These are phyloP conservation scores for Perca schrenkii DNA, from an alignment of 2,113 vertebrate species.

Conservation along the genomic window DNA sequence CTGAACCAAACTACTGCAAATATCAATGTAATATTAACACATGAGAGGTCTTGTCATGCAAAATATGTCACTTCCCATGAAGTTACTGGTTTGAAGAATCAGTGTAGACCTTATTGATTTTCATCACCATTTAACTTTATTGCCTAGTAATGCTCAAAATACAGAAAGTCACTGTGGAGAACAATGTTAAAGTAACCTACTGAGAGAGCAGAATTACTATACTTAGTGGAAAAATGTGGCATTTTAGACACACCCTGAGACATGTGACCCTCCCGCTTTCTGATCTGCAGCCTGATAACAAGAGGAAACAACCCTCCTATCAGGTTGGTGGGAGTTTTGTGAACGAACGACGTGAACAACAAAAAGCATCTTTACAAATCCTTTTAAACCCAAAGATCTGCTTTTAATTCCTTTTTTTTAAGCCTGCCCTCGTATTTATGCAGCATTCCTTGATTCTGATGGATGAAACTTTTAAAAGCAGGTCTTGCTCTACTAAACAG, in stretches of 20 bases:
- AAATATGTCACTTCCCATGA: not conserved
- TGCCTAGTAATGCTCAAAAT: not conserved
- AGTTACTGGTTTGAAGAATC: not conserved
- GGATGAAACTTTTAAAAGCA: not conserved
- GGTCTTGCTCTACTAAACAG: not conserved
- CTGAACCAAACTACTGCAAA: not conserved
- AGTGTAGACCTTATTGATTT: not conserved
- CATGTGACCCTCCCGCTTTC: not conserved
- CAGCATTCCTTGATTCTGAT: not conserved
- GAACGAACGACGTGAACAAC: not conserved
- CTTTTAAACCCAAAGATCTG: not conserved
- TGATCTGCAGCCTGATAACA: constrained; percentile 5
- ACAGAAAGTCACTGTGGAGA: not conserved
- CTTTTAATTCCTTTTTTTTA: not conserved
- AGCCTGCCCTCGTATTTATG: not conserved
- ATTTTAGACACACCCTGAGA: constrained; percentile 10
- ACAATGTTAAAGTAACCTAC: not conserved
- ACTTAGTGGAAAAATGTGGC: not conserved
- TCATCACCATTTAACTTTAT: not conserved
- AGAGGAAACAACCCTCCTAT: not conserved
- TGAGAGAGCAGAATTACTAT: not conserved
- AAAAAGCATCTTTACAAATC: not conserved
- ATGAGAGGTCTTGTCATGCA: not conserved
- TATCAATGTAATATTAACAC: not conserved
- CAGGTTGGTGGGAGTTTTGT: not conserved